Conservation (phyloP, 2,888 invertebrate genomes). For the Elmis aenea region DNA sequence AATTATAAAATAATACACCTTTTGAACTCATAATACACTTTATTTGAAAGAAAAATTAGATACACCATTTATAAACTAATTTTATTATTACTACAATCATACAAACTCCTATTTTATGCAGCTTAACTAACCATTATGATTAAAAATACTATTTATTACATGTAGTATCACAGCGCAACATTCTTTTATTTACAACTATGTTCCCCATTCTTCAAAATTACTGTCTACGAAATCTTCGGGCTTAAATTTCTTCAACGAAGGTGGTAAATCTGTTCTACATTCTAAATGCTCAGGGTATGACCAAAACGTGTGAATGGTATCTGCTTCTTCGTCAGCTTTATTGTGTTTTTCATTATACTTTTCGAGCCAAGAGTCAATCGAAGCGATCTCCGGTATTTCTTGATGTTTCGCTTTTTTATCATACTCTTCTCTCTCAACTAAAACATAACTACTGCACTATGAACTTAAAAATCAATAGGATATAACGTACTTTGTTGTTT, state of each 20-base stretch:
- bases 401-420: conserved; percentile 25
- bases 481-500: conserved; percentile 46
- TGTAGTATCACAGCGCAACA: too few species aligned
- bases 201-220: conserved; percentile 55
- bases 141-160: too few species aligned
- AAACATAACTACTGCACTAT: background rate
- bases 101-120: too few species aligned
- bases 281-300: conserved; percentile 50
- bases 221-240: conserved; percentile 51
- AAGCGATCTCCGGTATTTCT: conserved; percentile 35
- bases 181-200: too few species aligned
- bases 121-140: too few species aligned
- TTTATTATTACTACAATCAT: too few species aligned
- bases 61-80: too few species aligned
- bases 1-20: too few species aligned
- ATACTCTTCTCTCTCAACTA: conserved; percentile 41
- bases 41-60: too few species aligned
- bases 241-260: conserved; percentile 55
- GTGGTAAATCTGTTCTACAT: conserved; percentile 52
- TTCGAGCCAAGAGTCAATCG: conserved; percentile 44
- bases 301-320: conserved; percentile 53
- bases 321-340: conserved; percentile 37
- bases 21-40: too few species aligned
- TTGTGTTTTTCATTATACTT: conserved; percentile 39
- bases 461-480: background rate